These are phyloP conservation scores for Fulmarus glacialis DNA, from an alignment of 2,113 vertebrate species.

Conservation along the genomic window DNA sequence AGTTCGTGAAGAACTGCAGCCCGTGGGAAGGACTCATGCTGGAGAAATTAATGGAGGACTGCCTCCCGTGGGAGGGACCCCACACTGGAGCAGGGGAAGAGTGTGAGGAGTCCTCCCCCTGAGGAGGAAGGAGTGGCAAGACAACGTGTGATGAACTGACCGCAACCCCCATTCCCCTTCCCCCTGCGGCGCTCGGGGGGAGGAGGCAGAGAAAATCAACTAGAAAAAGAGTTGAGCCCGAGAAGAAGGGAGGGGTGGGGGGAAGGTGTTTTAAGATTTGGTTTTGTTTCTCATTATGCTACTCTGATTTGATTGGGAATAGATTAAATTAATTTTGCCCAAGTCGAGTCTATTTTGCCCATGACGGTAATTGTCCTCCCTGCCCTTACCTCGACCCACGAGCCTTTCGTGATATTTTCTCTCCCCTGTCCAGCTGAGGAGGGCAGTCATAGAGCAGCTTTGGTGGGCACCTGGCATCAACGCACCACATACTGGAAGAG, in stretches of 20 bases:
- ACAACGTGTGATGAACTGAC: neutral
- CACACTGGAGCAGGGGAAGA: neutral
- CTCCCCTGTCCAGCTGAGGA: neutral
- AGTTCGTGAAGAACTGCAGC: no score
- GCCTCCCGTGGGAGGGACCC: neutral
- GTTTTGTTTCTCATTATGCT: neutral
- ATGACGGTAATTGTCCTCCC: neutral
- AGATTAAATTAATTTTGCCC: neutral
- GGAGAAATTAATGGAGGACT: neutral
- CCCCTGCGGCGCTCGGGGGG: rapidly evolving
- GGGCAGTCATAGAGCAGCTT: neutral
- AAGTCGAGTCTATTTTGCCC: neutral
- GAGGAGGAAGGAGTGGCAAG: neutral
- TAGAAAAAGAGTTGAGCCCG: neutral
- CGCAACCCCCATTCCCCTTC: neutral
- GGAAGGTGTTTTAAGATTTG: neutral
- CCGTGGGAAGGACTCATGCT: rapidly evolving
- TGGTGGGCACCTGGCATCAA: neutral
- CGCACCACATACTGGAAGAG: neutral
- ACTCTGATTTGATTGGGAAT: neutral
- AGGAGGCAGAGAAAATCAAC: neutral
- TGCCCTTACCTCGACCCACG: neutral
- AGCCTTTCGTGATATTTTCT: neutral
- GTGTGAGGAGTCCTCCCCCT: neutral
- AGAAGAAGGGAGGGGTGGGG: neutral